Conservation (phyloP, 2,797 vertebrate species). For the Ibycter americanus region DNA sequence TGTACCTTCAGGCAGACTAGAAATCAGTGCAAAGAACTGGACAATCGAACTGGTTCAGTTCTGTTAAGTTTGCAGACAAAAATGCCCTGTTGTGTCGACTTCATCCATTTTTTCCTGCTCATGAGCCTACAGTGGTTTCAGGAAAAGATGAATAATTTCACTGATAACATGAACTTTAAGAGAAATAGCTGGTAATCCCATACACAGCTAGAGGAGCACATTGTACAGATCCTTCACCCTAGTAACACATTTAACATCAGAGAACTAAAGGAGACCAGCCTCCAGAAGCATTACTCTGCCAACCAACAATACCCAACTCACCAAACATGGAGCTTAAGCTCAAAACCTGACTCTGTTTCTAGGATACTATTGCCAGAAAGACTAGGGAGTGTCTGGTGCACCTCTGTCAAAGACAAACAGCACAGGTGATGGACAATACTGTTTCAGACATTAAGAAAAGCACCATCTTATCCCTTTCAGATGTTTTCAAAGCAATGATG, state of each 20-base stretch:
- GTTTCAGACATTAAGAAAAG: not conserved
- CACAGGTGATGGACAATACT: not conserved
- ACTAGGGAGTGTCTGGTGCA: fast-evolving
- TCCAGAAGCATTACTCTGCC: not conserved
- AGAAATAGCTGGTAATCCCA: not conserved
- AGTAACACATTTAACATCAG: fast-evolving
- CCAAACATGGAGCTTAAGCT: fast-evolving
- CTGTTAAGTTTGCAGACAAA: not conserved
- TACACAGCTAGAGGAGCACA: not conserved
- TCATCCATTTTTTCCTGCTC: not conserved
- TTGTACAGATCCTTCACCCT: fast-evolving
- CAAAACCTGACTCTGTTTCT: not conserved
- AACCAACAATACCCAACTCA: fast-evolving
- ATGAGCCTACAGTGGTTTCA: fast-evolving
- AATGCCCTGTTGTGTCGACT: fast-evolving
- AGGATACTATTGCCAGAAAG: not conserved
- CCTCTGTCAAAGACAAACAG: not conserved
- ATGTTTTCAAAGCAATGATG: not conserved
- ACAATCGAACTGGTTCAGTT: not conserved
- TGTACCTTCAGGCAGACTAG: not conserved
- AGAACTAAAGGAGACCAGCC: fast-evolving
- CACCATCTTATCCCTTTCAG: not conserved
- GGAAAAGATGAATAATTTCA: not conserved
- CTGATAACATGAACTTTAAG: fast-evolving
- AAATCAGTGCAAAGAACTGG: not conserved